A percentile compares a stretch with the other conserved stretches of the same genome.
These are phyloP conservation scores for Drosophila tristis DNA, from an alignment of 1,140 invertebrate genomes.

Conservation along the genomic window DNA sequence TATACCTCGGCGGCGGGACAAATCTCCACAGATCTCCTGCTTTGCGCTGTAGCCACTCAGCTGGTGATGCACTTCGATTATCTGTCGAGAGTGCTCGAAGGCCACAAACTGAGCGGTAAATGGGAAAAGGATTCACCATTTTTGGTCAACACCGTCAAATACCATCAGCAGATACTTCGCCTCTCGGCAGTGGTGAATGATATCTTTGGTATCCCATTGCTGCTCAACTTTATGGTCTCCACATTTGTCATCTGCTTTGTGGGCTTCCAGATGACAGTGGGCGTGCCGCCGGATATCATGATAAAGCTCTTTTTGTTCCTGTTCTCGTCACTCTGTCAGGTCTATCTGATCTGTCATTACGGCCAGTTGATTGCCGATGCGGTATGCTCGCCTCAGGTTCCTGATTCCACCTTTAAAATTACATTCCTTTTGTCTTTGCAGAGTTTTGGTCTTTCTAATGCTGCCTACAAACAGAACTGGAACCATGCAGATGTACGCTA, in stretches of 20 bases:
- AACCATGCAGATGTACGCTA: constrained; percentile 63
- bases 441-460: constrained; percentile 57
- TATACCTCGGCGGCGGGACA: constrained; percentile 72
- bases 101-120: constrained; percentile 15
- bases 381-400: constrained; percentile 20
- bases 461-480: constrained; percentile 75
- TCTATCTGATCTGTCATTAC: constrained; percentile 70
- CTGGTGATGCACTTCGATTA: constrained; percentile 75
- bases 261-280: constrained; percentile 73
- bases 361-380: constrained; percentile 66
- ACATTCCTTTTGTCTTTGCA: constrained; percentile 8
- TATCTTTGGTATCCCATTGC: constrained; percentile 62
- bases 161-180: constrained; percentile 49
- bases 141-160: constrained; percentile 33
- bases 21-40: constrained; percentile 66
- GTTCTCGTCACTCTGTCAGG: constrained; percentile 56
- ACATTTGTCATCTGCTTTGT: constrained; percentile 77
- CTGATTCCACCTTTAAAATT: not conserved
- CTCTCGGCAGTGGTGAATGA: constrained; percentile 48
- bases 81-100: constrained; percentile 32
- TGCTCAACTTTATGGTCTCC: constrained; percentile 70
- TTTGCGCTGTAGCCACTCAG: constrained; percentile 64
- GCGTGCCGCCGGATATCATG: constrained; percentile 52
- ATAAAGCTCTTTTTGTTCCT: constrained; percentile 63
- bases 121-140: constrained; percentile 44